Percentiles rank a stretch among this genome's conserved stretches.
Evolutionary conservation across 2,113 vertebrate species (phyloP).

Genomic region (Naja naja): DNA sequence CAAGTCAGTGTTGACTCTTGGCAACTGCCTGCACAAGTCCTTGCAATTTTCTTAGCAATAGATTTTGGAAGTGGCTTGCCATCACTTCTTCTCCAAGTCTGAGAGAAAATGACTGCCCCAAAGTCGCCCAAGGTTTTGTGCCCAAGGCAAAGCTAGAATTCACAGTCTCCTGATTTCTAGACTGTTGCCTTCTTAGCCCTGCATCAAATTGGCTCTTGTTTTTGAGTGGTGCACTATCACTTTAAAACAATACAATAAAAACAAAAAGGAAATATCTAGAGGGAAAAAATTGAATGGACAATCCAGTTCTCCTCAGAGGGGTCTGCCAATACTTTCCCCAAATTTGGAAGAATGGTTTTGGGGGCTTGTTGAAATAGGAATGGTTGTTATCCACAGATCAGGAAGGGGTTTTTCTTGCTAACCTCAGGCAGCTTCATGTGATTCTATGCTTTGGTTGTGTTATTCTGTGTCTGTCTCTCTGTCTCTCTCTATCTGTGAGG

Average conservation of each 20-base stretch:
- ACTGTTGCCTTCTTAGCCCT: not conserved
- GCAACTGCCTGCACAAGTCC: not conserved
- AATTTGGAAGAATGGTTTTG: not conserved
- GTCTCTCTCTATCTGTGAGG: not conserved
- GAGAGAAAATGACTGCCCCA: not conserved
- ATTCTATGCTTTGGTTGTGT: not conserved
- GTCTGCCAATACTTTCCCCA: not conserved
- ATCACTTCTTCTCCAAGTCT: not conserved
- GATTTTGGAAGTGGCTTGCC: not conserved
- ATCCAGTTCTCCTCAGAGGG: not conserved
- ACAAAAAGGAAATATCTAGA: not conserved
- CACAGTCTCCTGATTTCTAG: not conserved
- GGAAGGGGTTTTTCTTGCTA: not conserved
- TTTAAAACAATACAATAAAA: not conserved
- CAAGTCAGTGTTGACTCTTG: not conserved
- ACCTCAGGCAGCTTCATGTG: not conserved
- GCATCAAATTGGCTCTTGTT: not conserved
- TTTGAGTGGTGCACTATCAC: not conserved
- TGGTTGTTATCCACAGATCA: not conserved
- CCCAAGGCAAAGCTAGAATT: not conserved
- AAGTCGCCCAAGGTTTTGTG: not conserved
- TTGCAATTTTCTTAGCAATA: not conserved
- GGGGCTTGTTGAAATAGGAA: not conserved
- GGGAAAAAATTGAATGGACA: not conserved
- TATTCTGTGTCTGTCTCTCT: not conserved